Base-by-base conservation (phyloP, 2,797 vertebrate species). In the Gymnopithys bicolor region DNA sequence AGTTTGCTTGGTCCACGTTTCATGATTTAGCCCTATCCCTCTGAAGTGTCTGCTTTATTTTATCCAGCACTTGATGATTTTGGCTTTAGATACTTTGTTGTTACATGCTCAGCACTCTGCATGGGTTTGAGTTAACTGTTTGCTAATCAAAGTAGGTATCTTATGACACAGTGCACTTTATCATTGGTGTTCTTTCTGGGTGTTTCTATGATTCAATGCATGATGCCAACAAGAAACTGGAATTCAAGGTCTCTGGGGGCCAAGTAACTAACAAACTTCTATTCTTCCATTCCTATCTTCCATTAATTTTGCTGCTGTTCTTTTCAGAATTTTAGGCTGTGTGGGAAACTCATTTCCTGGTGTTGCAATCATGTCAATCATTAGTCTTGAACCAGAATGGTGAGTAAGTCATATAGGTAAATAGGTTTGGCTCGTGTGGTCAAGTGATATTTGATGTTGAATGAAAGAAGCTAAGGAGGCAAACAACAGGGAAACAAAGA, bases 251-350 rank as follows among this genome's bases (percentile, higher is more conserved):
- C 89, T 89, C 68, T 49, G 68, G 67, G 51, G 81, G 69, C 52
- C 87, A 49, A 84, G 53, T 86, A 87, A 53, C 89, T 89, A 87
- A 78, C 32, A 89, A 49, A 70, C 49, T 77, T 73, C 68, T 43
- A 43, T 43, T 43, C 41, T 43, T 43, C 51, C 35, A 39, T 89
- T 82, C 55, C 45, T 89, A 48, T 86, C 59, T 81, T 94, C 89
- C 59, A 52, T 89, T 90, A 74, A 79, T 77, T 80, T 93, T 92
- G 48, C 37, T 87, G 63, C 62, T 92, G 48, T 28, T 79, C 67
- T 93, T 94, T 73, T 90, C 89, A 92, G 62, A 51, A 43, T 87
- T 51, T 30, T 52, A 37, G 63, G 25, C 46, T 73, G 22, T 43
- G 55, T 89, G 35, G 23, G 35, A 55, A 92, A 6, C 74, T 62